These are phyloP conservation scores for Terebella lapidaria DNA, from an alignment of 2,888 invertebrate species.

Conservation along the genomic window DNA sequence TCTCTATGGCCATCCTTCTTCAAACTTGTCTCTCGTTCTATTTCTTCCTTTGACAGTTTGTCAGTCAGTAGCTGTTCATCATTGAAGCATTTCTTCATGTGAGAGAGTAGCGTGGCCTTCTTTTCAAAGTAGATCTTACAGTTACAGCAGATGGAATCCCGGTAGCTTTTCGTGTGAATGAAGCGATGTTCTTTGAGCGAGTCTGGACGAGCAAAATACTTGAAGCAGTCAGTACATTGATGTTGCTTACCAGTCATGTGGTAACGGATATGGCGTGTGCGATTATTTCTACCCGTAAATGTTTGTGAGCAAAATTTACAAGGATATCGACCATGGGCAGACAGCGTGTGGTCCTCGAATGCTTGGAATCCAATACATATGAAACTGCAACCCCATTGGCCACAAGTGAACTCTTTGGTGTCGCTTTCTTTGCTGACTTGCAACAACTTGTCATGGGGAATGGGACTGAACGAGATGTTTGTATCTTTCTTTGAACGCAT, in stretches of 20 bases:
- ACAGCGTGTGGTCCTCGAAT: conserved; percentile 21
- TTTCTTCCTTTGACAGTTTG: not conserved
- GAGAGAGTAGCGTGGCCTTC: conserved; percentile 22
- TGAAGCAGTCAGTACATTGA: conserved; percentile 20
- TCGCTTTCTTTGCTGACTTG: conserved; percentile 4
- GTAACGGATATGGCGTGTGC: conserved; percentile 21
- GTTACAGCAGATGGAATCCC: conserved; percentile 16
- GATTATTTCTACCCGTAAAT: conserved; percentile 25
- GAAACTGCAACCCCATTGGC: conserved; percentile 6
- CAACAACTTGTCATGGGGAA: not conserved
- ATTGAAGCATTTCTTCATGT: conserved; percentile 23
- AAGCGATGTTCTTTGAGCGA: conserved; percentile 24
- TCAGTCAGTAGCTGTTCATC: conserved; percentile 9
- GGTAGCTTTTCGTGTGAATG: conserved; percentile 25
- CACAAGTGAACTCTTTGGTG: not conserved
- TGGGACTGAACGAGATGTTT: not conserved
- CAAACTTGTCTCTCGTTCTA: not conserved
- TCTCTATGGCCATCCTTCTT: too few species aligned
- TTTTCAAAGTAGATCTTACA: conserved; percentile 19
- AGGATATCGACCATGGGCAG: conserved; percentile 20
- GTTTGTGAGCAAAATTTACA: conserved; percentile 24
- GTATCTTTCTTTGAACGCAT: not conserved
- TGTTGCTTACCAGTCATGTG: conserved; percentile 15
- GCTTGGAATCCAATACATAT: conserved; percentile 13
- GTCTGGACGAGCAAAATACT: conserved; percentile 23